These are phyloP conservation scores for Lota lota DNA, from an alignment of 2,113 vertebrate genomes.

Conservation along the genomic window DNA sequence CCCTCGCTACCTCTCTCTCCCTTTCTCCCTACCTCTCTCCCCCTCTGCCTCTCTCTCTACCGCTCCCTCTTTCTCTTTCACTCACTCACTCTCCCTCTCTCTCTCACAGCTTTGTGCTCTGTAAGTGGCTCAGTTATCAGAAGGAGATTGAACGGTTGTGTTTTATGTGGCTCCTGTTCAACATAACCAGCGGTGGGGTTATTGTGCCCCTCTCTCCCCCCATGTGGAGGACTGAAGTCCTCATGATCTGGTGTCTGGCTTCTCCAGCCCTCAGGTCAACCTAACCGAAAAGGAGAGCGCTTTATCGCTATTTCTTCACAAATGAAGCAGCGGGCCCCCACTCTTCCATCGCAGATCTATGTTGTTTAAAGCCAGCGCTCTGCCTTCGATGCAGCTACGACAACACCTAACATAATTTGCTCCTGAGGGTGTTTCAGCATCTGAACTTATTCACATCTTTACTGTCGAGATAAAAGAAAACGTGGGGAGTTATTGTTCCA, in stretches of 20 bases:
- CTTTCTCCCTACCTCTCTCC: conserved; percentile 34
- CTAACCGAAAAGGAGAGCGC: conserved; percentile 25
- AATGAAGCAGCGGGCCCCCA: conserved; percentile 32
- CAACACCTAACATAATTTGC: conserved; percentile 48
- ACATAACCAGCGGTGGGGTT: conserved; percentile 24
- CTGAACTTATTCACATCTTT: conserved; percentile 68
- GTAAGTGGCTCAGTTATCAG: conserved; percentile 48
- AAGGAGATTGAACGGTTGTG: conserved; percentile 31
- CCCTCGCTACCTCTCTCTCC: conserved; percentile 1
- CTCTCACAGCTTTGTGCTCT: conserved; percentile 49
- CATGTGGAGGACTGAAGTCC: too few relatives aligned
- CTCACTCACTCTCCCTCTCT: conserved; percentile 3
- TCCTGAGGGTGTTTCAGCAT: conserved; percentile 57
- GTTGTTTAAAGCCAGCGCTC: conserved; percentile 37
- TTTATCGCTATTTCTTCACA: conserved; percentile 29
- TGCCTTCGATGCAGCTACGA: conserved; percentile 49
- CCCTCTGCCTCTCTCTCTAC: conserved; percentile 24
- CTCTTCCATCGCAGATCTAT: conserved; percentile 31
- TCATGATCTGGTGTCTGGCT: too few relatives aligned
- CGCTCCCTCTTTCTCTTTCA: too few relatives aligned
- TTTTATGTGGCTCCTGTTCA: conserved; percentile 28
- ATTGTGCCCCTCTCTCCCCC: conserved; percentile 25
- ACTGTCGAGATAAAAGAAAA: conserved; percentile 56
- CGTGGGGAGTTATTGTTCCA: conserved; percentile 52
- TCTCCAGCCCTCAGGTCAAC: conserved; percentile 40